A percentile compares a stretch with the other conserved stretches of the same genome.
Conservation (phyloP, 2,888 invertebrate genomes). For the Ophion slaviceki region DNA sequence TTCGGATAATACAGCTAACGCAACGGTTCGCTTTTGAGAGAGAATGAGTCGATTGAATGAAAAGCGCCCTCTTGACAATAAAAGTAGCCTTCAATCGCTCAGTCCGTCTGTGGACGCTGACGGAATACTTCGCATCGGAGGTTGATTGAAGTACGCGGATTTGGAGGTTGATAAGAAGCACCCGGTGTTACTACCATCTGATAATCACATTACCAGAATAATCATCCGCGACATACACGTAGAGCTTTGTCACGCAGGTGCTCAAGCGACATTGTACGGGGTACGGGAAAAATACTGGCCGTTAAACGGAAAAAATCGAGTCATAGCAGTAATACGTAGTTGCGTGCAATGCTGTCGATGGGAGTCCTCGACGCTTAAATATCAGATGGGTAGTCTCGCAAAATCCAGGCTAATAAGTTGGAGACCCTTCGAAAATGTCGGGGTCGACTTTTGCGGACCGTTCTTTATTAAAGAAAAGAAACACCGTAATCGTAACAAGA, state of each 20-base stretch:
- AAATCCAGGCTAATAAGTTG: slow-evolving; percentile 54
- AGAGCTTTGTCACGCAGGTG: slow-evolving; percentile 66
- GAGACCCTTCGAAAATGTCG: slow-evolving; percentile 70
- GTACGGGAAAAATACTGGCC: slow-evolving; percentile 67
- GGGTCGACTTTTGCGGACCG: slow-evolving; percentile 72
- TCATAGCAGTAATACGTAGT: slow-evolving; percentile 61
- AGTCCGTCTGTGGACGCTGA: slow-evolving; percentile 68
- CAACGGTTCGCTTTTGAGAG: background rate
- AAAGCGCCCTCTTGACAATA: background rate
- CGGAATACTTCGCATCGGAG: slow-evolving; percentile 66
- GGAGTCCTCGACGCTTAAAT: slow-evolving; percentile 57
- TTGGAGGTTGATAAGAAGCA: slow-evolving; percentile 57
- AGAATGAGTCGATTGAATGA: background rate
- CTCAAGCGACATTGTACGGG: slow-evolving; percentile 63
- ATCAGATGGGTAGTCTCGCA: slow-evolving; percentile 72
- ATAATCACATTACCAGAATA: slow-evolving; percentile 67
- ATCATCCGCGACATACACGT: slow-evolving; percentile 63
- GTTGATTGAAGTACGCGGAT: slow-evolving; percentile 63
- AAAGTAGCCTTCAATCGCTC: slow-evolving; percentile 54
- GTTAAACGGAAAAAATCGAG: slow-evolving; percentile 66
- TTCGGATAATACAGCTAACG: background rate
- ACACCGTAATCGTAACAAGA: background rate
- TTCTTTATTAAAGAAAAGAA: slow-evolving; percentile 70
- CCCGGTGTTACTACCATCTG: slow-evolving; percentile 67
- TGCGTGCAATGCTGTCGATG: slow-evolving; percentile 68